These are phyloP conservation scores for Gymnogyps californianus DNA, from an alignment of 2,113 vertebrate species.

Conservation along the genomic window DNA sequence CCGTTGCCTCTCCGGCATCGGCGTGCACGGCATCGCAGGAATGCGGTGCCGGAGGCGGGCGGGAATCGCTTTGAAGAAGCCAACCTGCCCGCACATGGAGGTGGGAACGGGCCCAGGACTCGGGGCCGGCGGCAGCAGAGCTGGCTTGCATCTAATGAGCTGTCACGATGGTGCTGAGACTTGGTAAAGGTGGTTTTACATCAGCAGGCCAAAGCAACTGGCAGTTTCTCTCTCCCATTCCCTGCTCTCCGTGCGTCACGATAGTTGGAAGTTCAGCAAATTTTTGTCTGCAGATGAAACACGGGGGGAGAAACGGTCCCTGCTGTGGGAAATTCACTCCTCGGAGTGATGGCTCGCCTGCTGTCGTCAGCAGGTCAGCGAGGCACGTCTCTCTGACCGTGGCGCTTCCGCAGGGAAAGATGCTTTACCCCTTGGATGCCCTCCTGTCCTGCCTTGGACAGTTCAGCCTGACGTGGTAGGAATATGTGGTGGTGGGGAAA, in stretches of 20 bases:
- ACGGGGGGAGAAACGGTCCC: background rate
- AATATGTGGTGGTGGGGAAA: background rate
- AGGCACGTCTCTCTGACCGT: accelerated
- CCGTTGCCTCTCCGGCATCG: background rate
- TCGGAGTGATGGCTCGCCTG: accelerated
- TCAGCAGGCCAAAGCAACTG: background rate
- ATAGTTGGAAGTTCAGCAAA: background rate
- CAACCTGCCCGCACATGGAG: accelerated
- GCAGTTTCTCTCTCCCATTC: background rate
- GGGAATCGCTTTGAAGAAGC: background rate
- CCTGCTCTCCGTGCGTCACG: accelerated
- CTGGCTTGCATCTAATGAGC: accelerated
- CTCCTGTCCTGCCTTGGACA: background rate
- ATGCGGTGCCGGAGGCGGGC: background rate
- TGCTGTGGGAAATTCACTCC: background rate
- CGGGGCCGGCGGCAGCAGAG: background rate
- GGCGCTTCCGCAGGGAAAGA: background rate
- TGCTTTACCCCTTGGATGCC: background rate
- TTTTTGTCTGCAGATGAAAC: background rate
- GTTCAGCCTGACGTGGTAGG: background rate
- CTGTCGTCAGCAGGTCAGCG: background rate
- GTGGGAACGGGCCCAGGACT: background rate
- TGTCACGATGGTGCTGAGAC: accelerated
- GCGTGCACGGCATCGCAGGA: background rate
- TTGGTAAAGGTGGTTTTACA: background rate